Base-by-base conservation (phyloP, 2,113 vertebrate genomes). In the Oreotrochilus melanogaster region DNA sequence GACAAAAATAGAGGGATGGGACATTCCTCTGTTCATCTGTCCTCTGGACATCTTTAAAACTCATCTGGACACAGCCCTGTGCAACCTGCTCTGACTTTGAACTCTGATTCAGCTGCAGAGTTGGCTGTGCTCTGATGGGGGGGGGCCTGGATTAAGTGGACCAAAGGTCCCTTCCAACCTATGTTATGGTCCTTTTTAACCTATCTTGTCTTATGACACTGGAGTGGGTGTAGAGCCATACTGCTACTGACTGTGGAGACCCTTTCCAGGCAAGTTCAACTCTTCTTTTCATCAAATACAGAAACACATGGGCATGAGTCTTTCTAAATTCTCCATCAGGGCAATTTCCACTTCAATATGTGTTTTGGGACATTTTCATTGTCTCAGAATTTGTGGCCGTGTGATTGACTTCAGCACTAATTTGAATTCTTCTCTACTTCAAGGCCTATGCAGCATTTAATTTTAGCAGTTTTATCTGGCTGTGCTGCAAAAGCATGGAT, bases 191-290 rank as follows among this genome's bases (percentile, higher is more conserved):
- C 70, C 31, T 33, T 30, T 89, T 42, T 45, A 25, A n/a, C 22
- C 42, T 24, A 1, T 28, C 3, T 39, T 56, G 10, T 43, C 25
- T 23, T 28, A 1, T n/a, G 70, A 45, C 10, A 13, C 6, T 61
- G n/a, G 11, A 25, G 30, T 53, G 30, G 25, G 11, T 66, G 33
- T 11, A 11, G 51, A 42, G 4, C 37, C 8, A 0, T 5, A 2
- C 23, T 37, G 8, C 5, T 74, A 11, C 8, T 0, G 0, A 47
- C 18, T 22, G 24, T 1, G 2, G 31, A 76, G 8, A 14, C 9
- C 25, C 21, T 76, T 78, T 87, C 25, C 0, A 2, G 71, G 25
- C 21, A 78, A 7, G 30, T 78, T 39, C 22, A 78, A 3, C 10
- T 35, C 33, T 53, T 56, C 25, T 43, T 83, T 53, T 71, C 43